These are phyloP conservation scores for Podotricha telesiphe DNA, from an alignment of 2,888 invertebrate genomes.

Conservation along the genomic window DNA sequence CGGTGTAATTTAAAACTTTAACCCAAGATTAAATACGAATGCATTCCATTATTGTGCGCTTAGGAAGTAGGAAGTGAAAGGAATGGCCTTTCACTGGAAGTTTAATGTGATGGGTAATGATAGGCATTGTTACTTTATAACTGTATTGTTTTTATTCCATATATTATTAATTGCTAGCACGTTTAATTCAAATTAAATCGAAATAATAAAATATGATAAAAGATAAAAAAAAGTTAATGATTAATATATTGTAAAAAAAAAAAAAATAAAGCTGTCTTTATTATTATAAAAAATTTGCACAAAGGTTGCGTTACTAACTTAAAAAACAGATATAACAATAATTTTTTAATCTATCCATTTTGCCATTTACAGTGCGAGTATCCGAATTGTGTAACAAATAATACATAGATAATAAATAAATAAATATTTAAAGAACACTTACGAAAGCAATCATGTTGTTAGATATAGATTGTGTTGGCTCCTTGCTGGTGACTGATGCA, in stretches of 20 bases:
- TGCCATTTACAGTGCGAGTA: slow-evolving; percentile 20
- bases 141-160: neutral
- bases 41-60: slow-evolving; percentile 24
- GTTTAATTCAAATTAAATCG: too few species aligned
- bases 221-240: too few species aligned
- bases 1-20: neutral
- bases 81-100: slow-evolving; percentile 38
- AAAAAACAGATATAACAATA: neutral
- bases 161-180: too few species aligned
- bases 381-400: slow-evolving; percentile 28
- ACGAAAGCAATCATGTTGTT: slow-evolving; percentile 81
- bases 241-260: too few species aligned
- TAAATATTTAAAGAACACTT: slow-evolving; percentile 56
- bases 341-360: slow-evolving; percentile 13
- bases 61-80: slow-evolving; percentile 30
- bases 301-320: neutral
- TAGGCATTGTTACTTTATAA: slow-evolving; percentile 2
- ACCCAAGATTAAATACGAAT: slow-evolving; percentile 23
- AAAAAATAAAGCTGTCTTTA: too few species aligned
- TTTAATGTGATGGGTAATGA: neutral
- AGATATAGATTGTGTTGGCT: slow-evolving; percentile 66
- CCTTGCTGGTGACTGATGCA: slow-evolving; percentile 73
- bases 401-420: slow-evolving; percentile 5
- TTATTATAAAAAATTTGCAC: too few species aligned
- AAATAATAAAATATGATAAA: too few species aligned